Evolutionary conservation across 2,797 vertebrate genomes (phyloP).

Genomic region (Oceanodroma leucorhoa): DNA sequence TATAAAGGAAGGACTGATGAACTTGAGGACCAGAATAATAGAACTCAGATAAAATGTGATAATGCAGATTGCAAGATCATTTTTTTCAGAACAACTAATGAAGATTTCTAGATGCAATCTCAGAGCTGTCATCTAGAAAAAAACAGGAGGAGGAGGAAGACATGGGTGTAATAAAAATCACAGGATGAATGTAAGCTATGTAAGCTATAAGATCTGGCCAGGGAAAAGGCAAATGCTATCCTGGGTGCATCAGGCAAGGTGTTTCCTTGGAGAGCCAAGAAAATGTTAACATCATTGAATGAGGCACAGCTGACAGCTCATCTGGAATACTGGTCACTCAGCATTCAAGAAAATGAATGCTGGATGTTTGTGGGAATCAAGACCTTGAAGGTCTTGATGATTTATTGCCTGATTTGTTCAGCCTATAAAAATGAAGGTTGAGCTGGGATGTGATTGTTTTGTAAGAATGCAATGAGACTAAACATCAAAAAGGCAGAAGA

Average conservation of each 20-base stretch:
- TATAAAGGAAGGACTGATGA: not conserved
- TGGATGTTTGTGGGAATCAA: not conserved
- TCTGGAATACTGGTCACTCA: not conserved
- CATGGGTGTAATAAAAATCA: not conserved
- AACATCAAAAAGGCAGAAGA: not conserved
- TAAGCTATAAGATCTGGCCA: not conserved
- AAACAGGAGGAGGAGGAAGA: not conserved
- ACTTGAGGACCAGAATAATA: not conserved
- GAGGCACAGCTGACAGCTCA: not conserved
- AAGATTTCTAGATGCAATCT: not conserved
- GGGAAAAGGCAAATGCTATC: not conserved
- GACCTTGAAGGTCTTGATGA: not conserved
- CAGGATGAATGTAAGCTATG: not conserved
- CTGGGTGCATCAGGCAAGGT: not conserved
- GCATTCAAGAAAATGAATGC: not conserved
- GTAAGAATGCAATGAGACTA: not conserved
- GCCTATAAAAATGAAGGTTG: not conserved
- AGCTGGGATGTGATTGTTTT: not conserved
- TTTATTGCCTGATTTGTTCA: not conserved
- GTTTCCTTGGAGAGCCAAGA: not conserved
- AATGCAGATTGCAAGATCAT: not conserved
- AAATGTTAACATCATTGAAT: not conserved
- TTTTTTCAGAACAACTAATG: not conserved
- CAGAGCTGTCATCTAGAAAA: not conserved
- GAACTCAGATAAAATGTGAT: not conserved